Conservation (phyloP, 2,888 invertebrate species). For the Geophilus truncorum region DNA sequence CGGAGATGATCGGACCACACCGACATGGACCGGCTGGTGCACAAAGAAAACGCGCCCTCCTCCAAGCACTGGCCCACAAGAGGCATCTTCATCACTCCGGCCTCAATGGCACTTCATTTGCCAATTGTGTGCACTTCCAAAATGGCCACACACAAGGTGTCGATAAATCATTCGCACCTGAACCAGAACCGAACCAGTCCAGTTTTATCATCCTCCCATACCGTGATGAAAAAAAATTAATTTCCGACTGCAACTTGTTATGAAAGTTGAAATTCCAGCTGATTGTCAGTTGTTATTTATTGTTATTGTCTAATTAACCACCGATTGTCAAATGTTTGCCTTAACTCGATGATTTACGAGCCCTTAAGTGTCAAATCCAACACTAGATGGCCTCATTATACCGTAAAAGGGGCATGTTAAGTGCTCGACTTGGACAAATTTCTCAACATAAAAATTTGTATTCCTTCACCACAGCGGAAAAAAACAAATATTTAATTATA, state of each 20-base stretch:
- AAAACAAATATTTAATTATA: too few species aligned
- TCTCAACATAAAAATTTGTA: too few species aligned
- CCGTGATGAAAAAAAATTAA: too few species aligned
- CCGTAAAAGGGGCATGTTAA: background rate
- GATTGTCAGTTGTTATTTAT: background rate
- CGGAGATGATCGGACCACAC: conserved; percentile 14
- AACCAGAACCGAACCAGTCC: too few species aligned
- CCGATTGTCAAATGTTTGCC: background rate
- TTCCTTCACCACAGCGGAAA: too few species aligned
- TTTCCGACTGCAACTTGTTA: background rate
- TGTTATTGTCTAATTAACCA: background rate
- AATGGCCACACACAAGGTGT: background rate
- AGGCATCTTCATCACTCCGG: background rate
- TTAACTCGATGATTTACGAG: background rate
- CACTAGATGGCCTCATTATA: background rate
- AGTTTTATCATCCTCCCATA: too few species aligned
- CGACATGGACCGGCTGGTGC: background rate
- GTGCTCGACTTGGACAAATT: background rate
- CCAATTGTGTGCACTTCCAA: background rate
- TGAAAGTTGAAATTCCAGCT: background rate
- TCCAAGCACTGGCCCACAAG: background rate
- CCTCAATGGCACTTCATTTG: conserved; percentile 5
- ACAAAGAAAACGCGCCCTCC: conserved; percentile 10
- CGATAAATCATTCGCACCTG: background rate
- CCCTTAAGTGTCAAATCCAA: background rate